Evolutionary conservation across 1,140 invertebrate species (phyloP), one percentile per base, ranked within the genome.

Genomic region (Tetramorium alpestre): DNA sequence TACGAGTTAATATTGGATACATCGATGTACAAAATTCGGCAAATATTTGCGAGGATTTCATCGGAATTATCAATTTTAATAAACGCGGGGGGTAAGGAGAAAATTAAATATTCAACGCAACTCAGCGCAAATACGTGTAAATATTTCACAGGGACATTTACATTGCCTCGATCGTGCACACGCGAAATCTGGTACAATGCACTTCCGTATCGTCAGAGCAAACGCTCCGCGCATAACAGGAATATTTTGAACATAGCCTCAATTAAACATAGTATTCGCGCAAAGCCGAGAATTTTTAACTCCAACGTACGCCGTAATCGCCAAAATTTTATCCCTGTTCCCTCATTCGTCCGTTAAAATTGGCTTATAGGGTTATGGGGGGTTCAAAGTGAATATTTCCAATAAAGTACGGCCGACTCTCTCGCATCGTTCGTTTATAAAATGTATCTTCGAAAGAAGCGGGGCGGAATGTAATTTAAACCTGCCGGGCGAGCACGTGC

Each of bases 371-470:
- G 44, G 64, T 64, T 47, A 81, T 65, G 69, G 16, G 16, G 64
- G 41, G 81, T 22, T 72, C 82, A 91, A 90, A 90, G 86, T 90
- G 88, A 90, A 90, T 90, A 89, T 87, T 88, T 90, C 64, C 89
- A 70, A 85, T 90, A 87, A 84, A 90, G 89, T 82, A 77, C 77
- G 38, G 51, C 47, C 65, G 51, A 81, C 70, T 78, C 44, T 38
- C 28, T 22, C 60, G n/a, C 65, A 62, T 54, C 65, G 58, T n/a
- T 58, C 64, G 62, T 80, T 87, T 85, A 70, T 72, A 87, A 89
- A 78, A 90, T 87, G 25, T 78, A 84, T 73, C 85, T 77, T 13
- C 11, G 62, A 28, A 75, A 62, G 65, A 33, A 80, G 64, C 67
- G 72, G 18, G 33, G n/a, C 33, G 47, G 33, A 51, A 81, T 78